These are phyloP conservation scores for Philereme vetulata DNA, from an alignment of 2,888 invertebrate species.

Conservation along the genomic window DNA sequence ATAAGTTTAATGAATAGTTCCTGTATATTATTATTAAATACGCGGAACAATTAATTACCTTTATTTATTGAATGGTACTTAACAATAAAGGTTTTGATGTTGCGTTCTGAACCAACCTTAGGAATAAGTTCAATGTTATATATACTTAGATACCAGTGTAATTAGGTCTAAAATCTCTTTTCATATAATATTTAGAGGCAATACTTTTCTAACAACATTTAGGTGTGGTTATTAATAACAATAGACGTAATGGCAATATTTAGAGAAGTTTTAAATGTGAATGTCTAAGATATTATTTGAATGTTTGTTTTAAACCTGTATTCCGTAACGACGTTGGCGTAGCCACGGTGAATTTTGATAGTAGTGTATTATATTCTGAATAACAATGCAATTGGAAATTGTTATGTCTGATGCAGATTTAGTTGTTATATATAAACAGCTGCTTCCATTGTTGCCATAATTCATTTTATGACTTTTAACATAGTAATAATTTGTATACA, in stretches of 20 bases:
- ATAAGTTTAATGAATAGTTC: conserved; percentile 54
- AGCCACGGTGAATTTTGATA: conserved; percentile 64
- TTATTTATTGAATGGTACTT: conserved; percentile 72
- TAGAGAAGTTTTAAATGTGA: conserved; percentile 66
- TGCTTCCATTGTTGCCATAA: conserved; percentile 55
- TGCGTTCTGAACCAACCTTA: conserved; percentile 60
- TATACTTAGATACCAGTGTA: conserved; percentile 63
- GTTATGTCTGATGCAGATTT: conserved; percentile 79
- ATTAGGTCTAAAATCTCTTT: conserved; percentile 75
- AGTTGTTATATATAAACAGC: conserved; percentile 47
- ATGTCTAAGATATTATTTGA: conserved; percentile 59
- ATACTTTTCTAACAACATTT: conserved; percentile 81
- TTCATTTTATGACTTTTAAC: conserved; percentile 41
- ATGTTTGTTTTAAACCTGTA: conserved; percentile 59
- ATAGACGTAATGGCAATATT: conserved; percentile 76
- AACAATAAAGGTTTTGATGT: conserved; percentile 57
- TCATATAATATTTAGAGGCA: conserved; percentile 78
- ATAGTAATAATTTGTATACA: conserved; percentile 16
- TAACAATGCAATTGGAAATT: conserved; percentile 70
- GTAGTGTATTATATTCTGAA: conserved; percentile 61
- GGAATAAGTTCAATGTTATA: conserved; percentile 63
- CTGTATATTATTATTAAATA: conserved; percentile 49
- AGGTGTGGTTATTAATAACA: conserved; percentile 77
- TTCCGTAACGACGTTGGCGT: conserved; percentile 64
- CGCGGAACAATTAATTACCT: conserved; percentile 48